A percentile compares a stretch with the other conserved stretches of the same genome.
Conservation (phyloP, 2,888 invertebrate species). For the Caenorhabditis wallacei region DNA sequence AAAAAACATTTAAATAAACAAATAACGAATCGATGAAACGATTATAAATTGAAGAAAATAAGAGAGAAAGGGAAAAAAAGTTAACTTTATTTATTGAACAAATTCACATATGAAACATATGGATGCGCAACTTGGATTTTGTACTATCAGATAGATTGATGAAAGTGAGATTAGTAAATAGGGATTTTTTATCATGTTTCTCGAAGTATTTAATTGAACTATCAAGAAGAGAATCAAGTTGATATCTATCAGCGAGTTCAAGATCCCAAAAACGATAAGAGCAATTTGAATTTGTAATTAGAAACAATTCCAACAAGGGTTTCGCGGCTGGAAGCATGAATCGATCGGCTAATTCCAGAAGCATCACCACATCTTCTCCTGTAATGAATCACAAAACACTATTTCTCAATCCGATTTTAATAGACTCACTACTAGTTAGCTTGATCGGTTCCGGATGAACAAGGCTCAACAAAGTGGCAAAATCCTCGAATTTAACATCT, state of each 20-base stretch:
- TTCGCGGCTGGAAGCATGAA: neutral
- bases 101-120: too few species aligned
- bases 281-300: neutral
- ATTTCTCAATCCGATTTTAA: too few species aligned
- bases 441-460: neutral
- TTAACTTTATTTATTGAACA: too few species aligned
- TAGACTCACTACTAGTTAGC: too few species aligned
- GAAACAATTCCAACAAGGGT: neutral
- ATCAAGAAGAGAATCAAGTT: neutral
- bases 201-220: neutral
- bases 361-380: neutral
- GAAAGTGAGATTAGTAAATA: too few species aligned
- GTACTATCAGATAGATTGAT: too few species aligned
- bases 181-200: neutral
- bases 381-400: too few species aligned
- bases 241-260: neutral
- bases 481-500: constrained; percentile 12
- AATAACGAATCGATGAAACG: neutral
- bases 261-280: too few species aligned
- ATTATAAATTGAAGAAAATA: too few species aligned
- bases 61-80: too few species aligned
- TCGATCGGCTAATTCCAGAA: neutral
- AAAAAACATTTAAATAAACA: neutral
- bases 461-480: neutral
- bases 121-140: too few species aligned